Percentiles rank a stretch among this genome's conserved stretches.
phyloP scores from a whole-genome alignment of 2,797 vertebrate genomes.

The Acestrorhynchus altus region DNA sequence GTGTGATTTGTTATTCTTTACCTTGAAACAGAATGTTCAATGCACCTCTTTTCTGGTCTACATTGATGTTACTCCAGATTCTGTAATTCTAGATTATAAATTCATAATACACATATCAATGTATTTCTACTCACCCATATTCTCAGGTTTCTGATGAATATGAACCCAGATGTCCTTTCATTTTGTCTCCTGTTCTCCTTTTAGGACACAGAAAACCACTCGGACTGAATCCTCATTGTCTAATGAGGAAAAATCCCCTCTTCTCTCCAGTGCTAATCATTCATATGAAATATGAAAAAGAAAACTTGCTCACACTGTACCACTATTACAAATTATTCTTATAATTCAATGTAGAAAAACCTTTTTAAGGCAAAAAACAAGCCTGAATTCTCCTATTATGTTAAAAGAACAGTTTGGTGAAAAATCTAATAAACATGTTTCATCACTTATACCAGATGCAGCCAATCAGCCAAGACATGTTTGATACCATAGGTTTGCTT shows the following conservation, averaged over 20 bases:
- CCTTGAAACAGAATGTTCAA: background rate
- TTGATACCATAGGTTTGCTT: too few species aligned
- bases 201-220: slow-evolving; percentile 35
- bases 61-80: background rate
- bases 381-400: too few species aligned
- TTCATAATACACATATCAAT: background rate
- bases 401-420: too few species aligned
- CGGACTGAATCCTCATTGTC: slow-evolving; percentile 1
- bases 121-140: background rate
- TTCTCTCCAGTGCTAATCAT: slow-evolving; percentile 33
- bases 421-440: too few species aligned
- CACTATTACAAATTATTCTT: too few species aligned
- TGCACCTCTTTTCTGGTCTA: background rate
- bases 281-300: background rate
- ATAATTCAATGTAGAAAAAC: background rate
- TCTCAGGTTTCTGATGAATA: too few species aligned
- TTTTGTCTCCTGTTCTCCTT: slow-evolving; percentile 10
- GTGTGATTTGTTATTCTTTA: background rate
- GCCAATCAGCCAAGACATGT: too few species aligned
- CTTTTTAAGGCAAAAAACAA: background rate
- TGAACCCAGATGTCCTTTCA: background rate
- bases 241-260: slow-evolving; percentile 51
- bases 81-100: background rate
- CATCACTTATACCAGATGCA: too few species aligned
- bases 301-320: background rate